A percentile compares a stretch with the other conserved stretches of the same genome.
These are phyloP conservation scores for Regulus satrapa DNA, from an alignment of 2,113 vertebrate genomes.

Conservation along the genomic window DNA sequence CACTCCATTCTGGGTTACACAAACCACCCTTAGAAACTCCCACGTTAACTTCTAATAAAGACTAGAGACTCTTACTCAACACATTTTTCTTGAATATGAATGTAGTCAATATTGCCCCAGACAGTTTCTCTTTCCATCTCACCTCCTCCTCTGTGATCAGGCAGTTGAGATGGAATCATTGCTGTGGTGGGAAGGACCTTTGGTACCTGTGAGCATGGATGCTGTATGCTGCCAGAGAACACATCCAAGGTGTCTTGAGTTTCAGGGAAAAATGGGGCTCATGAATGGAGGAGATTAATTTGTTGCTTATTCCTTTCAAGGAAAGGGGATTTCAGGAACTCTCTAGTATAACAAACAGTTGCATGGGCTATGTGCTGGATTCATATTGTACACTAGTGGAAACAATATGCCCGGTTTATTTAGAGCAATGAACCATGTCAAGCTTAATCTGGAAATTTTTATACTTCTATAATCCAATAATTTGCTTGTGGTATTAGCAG, in stretches of 20 bases:
- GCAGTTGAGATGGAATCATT: not conserved
- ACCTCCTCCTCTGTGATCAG: not conserved
- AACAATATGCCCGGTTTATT: not conserved
- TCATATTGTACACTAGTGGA: not conserved
- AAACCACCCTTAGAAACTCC: not conserved
- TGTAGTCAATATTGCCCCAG: not conserved
- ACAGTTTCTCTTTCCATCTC: not conserved
- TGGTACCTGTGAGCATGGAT: not conserved
- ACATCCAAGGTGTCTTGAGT: not conserved
- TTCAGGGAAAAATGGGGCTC: not conserved
- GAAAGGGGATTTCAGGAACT: not conserved
- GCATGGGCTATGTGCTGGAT: not conserved
- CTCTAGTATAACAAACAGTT: not conserved
- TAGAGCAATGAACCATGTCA: not conserved
- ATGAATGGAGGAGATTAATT: not conserved
- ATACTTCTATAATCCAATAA: not conserved
- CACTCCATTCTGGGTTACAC: not conserved
- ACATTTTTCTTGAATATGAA: not conserved
- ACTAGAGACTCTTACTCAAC: not conserved
- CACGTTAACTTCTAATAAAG: not conserved
- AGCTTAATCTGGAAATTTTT: not conserved
- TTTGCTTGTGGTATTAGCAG: not conserved
- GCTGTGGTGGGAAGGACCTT: not conserved
- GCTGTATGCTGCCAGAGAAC: not conserved
- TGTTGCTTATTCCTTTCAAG: not conserved